Evolutionary conservation across 2,113 vertebrate species (phyloP).

Genomic region (Aldabrachelys gigantea): DNA sequence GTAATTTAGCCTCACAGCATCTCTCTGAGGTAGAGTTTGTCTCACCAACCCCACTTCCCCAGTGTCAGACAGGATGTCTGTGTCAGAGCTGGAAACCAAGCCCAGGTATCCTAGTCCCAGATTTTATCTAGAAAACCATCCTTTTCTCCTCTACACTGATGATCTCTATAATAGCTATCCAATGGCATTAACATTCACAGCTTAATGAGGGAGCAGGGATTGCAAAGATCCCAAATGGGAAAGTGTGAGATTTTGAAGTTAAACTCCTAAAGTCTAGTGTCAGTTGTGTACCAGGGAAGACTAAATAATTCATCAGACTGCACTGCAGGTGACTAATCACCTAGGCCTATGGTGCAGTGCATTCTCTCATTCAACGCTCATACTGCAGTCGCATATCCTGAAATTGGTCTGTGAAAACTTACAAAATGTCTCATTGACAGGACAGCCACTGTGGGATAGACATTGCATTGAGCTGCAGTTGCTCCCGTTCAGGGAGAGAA

Average conservation of each 20-base stretch:
- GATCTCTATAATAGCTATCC: not conserved
- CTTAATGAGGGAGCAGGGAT: not conserved
- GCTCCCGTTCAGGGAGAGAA: accelerated
- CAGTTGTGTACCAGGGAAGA: not conserved
- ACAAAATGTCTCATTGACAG: accelerated
- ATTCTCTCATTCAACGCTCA: not conserved
- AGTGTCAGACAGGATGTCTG: not conserved
- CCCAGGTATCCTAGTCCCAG: not conserved
- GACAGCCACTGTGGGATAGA: accelerated
- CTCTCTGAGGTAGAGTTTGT: not conserved
- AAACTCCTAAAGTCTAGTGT: not conserved
- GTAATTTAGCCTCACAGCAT: not conserved
- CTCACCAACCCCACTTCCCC: not conserved
- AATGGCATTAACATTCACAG: not conserved
- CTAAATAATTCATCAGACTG: not conserved
- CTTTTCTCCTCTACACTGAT: not conserved
- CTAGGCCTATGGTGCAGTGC: not conserved
- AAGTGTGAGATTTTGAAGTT: not conserved
- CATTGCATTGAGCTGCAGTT: not conserved
- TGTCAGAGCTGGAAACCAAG: not conserved
- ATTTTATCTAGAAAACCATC: not conserved
- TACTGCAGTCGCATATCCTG: not conserved
- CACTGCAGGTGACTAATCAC: not conserved
- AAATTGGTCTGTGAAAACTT: not conserved
- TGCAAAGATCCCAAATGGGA: not conserved